Evolutionary conservation across 2,113 vertebrate genomes (phyloP).

Genomic region (Zosterops japonicus): DNA sequence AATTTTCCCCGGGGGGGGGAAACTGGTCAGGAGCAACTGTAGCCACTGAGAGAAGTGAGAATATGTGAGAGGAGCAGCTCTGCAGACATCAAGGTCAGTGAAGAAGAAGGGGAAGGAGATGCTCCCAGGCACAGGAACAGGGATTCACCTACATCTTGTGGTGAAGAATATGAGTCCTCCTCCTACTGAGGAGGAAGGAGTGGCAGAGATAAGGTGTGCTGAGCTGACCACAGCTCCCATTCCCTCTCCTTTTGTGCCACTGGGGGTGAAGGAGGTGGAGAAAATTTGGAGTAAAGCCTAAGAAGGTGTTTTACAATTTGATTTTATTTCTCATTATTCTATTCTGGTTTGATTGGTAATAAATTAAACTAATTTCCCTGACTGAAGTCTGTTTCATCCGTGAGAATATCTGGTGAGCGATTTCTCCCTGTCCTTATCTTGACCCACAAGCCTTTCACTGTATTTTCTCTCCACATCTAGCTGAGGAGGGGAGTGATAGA

Average conservation of each 20-base stretch:
- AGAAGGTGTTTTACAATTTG: fast-evolving
- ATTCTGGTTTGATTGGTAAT: background rate
- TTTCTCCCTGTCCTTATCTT: background rate
- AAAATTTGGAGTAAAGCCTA: background rate
- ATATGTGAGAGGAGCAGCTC: background rate
- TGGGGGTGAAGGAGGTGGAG: background rate
- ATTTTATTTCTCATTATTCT: background rate
- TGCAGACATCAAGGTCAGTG: background rate
- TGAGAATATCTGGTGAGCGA: background rate
- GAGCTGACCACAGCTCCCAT: background rate
- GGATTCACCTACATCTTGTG: background rate
- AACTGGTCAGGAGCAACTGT: background rate
- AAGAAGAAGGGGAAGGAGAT: background rate
- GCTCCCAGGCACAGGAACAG: background rate
- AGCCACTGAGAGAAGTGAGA: background rate
- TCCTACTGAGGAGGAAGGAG: background rate
- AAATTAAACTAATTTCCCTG: background rate
- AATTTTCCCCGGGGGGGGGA: fast-evolving
- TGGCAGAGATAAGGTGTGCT: background rate
- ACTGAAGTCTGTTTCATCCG: background rate
- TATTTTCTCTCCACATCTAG: background rate
- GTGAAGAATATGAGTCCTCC: background rate
- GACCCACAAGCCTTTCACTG: background rate
- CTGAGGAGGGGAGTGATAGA: background rate
- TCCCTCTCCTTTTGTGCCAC: background rate